Percentiles rank a stretch among this genome's conserved stretches.
phyloP scores from a whole-genome alignment of 2,888 invertebrate genomes.

The Stenolophus ochropezus region DNA sequence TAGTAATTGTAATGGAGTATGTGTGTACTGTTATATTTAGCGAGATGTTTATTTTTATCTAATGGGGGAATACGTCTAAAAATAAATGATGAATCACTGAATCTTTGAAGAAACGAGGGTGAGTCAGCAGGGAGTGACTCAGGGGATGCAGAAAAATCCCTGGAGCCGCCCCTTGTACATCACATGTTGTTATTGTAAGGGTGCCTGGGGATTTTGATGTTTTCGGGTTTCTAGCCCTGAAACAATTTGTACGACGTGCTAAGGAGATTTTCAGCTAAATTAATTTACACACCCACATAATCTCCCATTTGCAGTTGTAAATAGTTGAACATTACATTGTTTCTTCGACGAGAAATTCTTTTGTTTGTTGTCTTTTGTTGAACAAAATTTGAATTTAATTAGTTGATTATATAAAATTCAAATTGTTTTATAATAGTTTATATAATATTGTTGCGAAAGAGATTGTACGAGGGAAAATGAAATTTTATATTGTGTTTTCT shows the following conservation, averaged over 20 bases:
- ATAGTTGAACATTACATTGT: neutral
- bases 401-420: constrained; percentile 1
- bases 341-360: neutral
- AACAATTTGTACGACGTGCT: neutral
- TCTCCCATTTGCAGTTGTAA: neutral
- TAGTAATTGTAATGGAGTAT: neutral
- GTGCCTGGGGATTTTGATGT: constrained; percentile 10
- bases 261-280: neutral
- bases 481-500: neutral
- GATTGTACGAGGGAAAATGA: neutral
- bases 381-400: constrained; percentile 4
- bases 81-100: constrained; percentile 21
- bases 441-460: neutral
- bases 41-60: neutral
- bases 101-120: neutral
- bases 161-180: neutral
- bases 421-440: neutral
- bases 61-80: neutral
- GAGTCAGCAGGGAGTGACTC: neutral
- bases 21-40: neutral
- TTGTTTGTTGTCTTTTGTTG: neutral
- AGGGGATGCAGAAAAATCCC: constrained; percentile 4
- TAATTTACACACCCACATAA: neutral
- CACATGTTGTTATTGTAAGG: neutral
- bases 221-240: neutral